phyloP scores from a whole-genome alignment of 2,113 vertebrate genomes.

The Callaeas wilsoni region DNA sequence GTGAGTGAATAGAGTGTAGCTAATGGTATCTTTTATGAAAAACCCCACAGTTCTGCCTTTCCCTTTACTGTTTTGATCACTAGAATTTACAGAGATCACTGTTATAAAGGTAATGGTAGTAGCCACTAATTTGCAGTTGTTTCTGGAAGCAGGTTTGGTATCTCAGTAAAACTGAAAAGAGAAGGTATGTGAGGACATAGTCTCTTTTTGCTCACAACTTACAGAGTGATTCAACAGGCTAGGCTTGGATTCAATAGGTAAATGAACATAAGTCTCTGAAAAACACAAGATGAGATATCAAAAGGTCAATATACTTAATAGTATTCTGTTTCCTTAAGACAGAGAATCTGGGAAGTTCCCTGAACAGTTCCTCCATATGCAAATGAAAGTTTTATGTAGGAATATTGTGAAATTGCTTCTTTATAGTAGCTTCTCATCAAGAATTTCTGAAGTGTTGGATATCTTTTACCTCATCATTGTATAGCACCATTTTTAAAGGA shows the following conservation, averaged over 20 bases:
- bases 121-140: not conserved
- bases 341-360: not conserved
- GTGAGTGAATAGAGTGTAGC: not conserved
- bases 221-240: not conserved
- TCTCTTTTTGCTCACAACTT: not conserved
- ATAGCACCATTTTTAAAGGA: not conserved
- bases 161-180: not conserved
- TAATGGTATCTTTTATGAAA: not conserved
- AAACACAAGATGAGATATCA: not conserved
- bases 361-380: not conserved
- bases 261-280: not conserved
- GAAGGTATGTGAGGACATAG: not conserved
- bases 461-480: not conserved
- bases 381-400: not conserved
- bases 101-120: not conserved
- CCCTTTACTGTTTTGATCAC: not conserved
- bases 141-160: not conserved
- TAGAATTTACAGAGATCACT: not conserved
- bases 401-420: not conserved
- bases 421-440: not conserved
- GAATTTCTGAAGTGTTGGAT: not conserved
- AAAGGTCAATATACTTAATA: not conserved
- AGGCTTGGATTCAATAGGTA: not conserved
- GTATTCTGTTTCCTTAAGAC: not conserved
- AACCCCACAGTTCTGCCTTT: not conserved